A percentile compares a stretch with the other conserved stretches of the same genome.
phyloP scores from a whole-genome alignment of 2,113 vertebrate species.

The Nyctibius bracteatus region DNA sequence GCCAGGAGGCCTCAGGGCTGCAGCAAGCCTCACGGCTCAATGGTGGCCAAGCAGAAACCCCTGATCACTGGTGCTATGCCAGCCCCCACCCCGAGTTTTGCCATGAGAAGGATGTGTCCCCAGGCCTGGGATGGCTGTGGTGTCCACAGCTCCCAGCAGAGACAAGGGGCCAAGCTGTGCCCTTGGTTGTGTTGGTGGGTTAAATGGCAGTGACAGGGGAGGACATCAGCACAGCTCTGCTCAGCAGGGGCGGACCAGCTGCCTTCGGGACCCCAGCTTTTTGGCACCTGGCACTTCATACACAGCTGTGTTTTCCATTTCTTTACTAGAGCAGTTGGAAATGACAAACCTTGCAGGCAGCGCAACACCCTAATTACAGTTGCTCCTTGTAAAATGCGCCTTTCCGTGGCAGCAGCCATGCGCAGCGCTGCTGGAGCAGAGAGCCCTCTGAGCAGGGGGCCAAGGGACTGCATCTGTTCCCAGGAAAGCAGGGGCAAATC shows the following conservation, averaged over 20 bases:
- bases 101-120: fast-evolving
- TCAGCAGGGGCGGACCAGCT: fast-evolving
- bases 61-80: not conserved
- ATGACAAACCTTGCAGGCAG: not conserved
- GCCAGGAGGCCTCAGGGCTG: not conserved
- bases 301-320: not conserved
- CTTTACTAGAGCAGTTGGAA: not conserved
- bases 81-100: fast-evolving
- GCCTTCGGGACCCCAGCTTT: not conserved
- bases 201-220: not conserved
- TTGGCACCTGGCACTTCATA: fast-evolving
- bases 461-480: not conserved
- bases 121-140: fast-evolving
- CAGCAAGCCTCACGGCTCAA: fast-evolving
- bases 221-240: fast-evolving
- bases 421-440: slow-evolving; percentile 54
- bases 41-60: not conserved
- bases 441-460: not conserved
- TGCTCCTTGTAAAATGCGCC: slow-evolving; percentile 64
- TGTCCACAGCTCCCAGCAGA: not conserved
- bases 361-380: not conserved
- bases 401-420: slow-evolving; percentile 61
- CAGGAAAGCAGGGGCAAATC: not conserved
- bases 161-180: not conserved
- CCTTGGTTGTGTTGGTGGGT: no score